Evolutionary conservation across 2,888 invertebrate genomes (phyloP).

Genomic region (Synergus japonicus): DNA sequence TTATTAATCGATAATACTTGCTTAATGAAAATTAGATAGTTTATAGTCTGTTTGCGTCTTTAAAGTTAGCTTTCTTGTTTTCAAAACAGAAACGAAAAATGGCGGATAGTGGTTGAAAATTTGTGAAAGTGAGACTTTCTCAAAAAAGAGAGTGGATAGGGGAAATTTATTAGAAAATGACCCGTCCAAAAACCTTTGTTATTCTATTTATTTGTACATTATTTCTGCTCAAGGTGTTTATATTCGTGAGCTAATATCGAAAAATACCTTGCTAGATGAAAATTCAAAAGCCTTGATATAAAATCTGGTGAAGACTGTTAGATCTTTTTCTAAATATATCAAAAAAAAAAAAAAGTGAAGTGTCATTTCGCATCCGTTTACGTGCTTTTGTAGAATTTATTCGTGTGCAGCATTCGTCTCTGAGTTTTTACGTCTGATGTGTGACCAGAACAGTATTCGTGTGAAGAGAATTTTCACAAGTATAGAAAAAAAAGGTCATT

Average conservation of each 20-base stretch:
- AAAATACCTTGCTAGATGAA: background rate
- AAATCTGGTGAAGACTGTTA: constrained; percentile 29
- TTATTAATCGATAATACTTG: constrained; percentile 61
- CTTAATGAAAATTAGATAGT: constrained; percentile 44
- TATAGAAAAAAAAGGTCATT: constrained; percentile 9
- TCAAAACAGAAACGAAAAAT: background rate
- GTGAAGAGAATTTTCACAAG: constrained; percentile 27
- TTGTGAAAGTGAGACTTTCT: background rate
- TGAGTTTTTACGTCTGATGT: constrained; percentile 30
- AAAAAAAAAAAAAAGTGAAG: background rate
- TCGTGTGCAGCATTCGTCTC: constrained; percentile 33
- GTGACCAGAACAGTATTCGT: constrained; percentile 37
- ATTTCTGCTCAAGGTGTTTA: constrained; percentile 6
- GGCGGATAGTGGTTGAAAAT: constrained; percentile 28
- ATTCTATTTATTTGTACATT: constrained; percentile 11
- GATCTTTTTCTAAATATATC: constrained; percentile 1
- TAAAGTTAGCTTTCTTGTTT: constrained; percentile 25
- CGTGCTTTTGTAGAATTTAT: constrained; percentile 21
- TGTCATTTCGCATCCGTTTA: constrained; percentile 1
- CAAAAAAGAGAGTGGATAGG: constrained; percentile 32
- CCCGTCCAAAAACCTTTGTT: constrained; percentile 36
- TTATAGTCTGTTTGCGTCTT: constrained; percentile 49
- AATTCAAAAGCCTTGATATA: constrained; percentile 3
- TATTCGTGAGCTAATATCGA: constrained; percentile 21
- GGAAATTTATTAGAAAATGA: constrained; percentile 17